These are phyloP conservation scores for Vanessa atalanta DNA, from an alignment of 1,140 invertebrate genomes.

Conservation along the genomic window DNA sequence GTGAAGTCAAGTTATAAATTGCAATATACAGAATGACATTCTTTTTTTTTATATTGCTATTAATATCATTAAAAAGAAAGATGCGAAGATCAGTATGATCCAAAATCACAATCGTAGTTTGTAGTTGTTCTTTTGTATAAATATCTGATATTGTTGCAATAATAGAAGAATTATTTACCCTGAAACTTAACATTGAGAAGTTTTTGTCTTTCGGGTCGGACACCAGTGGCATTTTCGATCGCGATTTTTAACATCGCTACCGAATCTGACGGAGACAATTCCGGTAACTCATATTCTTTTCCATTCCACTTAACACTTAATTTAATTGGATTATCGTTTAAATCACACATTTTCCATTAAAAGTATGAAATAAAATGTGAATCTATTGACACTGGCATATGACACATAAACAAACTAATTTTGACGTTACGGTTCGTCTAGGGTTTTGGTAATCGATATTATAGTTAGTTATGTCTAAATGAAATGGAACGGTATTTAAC, in stretches of 20 bases:
- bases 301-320: slow-evolving; percentile 95
- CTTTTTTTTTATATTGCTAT: no score
- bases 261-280: slow-evolving; percentile 86
- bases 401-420: slow-evolving; percentile 49
- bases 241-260: slow-evolving; percentile 89
- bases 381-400: slow-evolving; percentile 29
- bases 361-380: slow-evolving; percentile 42
- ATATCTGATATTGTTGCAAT: neutral
- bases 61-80: no score
- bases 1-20: no score
- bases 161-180: slow-evolving; percentile 79
- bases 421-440: slow-evolving; percentile 27
- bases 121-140: neutral
- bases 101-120: no score
- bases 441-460: neutral
- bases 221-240: slow-evolving; percentile 90
- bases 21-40: no score
- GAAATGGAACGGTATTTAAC: no score
- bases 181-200: slow-evolving; percentile 95
- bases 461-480: no score
- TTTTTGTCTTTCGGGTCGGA: slow-evolving; percentile 94
- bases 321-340: slow-evolving; percentile 74
- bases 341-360: slow-evolving; percentile 72
- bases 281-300: slow-evolving; percentile 89
- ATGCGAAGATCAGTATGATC: no score